Conservation (phyloP, 2,888 invertebrate genomes). For the Brachynemurus nebulosus region DNA sequence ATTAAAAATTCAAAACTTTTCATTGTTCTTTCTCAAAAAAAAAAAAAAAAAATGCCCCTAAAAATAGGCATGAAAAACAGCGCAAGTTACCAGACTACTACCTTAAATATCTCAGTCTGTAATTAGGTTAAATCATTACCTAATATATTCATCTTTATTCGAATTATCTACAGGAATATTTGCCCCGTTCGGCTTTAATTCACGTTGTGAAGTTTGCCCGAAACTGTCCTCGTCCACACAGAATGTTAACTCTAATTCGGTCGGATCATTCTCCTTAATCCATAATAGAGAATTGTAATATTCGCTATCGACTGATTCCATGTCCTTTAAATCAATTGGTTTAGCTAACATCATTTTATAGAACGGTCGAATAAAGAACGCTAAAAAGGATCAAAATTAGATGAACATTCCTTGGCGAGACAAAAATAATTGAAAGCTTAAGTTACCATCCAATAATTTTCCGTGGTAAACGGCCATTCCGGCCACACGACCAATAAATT, state of each 20-base stretch:
- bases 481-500: slow-evolving; percentile 94
- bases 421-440: neutral
- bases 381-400: slow-evolving; percentile 36
- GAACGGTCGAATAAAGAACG: slow-evolving; percentile 98
- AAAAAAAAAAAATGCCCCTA: too few relatives aligned
- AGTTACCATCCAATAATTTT: slow-evolving; percentile 84
- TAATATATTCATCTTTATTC: slow-evolving; percentile 95
- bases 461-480: slow-evolving; percentile 99
- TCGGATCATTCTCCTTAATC: slow-evolving; percentile 94
- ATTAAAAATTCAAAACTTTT: too few relatives aligned
- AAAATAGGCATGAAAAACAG: too few relatives aligned
- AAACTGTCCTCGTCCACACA: slow-evolving; percentile 94
- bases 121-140: slow-evolving; percentile 39
- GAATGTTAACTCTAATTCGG: slow-evolving; percentile 87
- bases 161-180: slow-evolving; percentile 82
- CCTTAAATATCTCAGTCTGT: too few relatives aligned
- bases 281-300: slow-evolving; percentile 96
- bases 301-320: slow-evolving; percentile 98
- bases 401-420: neutral
- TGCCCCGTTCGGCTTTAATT: slow-evolving; percentile 81
- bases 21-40: too few relatives aligned
- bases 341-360: slow-evolving; percentile 99
- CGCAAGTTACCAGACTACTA: too few relatives aligned
- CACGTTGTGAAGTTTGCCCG: slow-evolving; percentile 85
- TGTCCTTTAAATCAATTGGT: slow-evolving; percentile 85